Evolutionary conservation across 2,797 vertebrate species (phyloP).

Genomic region (Orientallactaga sibirica): DNA sequence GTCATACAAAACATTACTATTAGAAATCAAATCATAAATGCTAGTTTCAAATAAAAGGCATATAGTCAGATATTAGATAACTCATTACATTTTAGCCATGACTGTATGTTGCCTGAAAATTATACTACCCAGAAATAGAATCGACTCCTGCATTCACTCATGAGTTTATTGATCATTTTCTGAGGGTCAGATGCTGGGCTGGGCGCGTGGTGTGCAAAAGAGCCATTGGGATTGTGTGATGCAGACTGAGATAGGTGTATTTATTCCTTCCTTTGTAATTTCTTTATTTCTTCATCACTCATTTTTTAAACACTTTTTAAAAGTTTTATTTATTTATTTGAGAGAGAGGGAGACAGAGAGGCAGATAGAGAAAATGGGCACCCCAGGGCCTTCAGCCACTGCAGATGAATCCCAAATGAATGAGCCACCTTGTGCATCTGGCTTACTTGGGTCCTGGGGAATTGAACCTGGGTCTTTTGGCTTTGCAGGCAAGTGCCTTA

Average conservation of each 20-base stretch:
- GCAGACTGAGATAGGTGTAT: neutral
- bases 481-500: no score
- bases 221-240: neutral
- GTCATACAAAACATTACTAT: neutral
- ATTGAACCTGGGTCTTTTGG: no score
- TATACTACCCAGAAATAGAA: neutral
- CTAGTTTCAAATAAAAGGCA: constrained; percentile 27
- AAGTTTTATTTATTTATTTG: no score
- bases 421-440: no score
- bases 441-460: no score
- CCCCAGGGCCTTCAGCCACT: no score
- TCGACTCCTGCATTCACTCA: neutral
- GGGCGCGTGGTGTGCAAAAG: neutral
- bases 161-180: neutral
- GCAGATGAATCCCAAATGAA: no score
- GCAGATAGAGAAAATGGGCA: no score
- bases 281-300: neutral
- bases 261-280: neutral
- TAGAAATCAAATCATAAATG: constrained; percentile 2
- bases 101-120: neutral
- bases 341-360: no score
- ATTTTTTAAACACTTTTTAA: neutral
- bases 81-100: neutral
- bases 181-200: neutral
- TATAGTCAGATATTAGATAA: constrained; percentile 3